phyloP scores from a whole-genome alignment of 2,797 vertebrate species.

The Smutsia temminckii region DNA sequence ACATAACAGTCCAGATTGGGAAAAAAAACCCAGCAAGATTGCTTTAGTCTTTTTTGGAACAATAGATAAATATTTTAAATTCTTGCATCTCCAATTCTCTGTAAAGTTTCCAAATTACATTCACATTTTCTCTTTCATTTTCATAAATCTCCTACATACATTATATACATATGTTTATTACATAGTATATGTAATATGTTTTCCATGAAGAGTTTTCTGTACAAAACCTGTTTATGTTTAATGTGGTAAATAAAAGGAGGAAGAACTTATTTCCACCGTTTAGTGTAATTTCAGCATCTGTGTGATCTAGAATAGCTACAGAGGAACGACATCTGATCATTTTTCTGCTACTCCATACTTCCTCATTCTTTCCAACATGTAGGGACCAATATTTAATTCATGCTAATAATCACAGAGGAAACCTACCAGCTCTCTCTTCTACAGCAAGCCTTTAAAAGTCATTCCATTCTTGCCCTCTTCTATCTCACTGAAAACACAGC shows the following conservation, averaged over 20 bases:
- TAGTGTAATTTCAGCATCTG: not conserved
- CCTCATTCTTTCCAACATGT: not conserved
- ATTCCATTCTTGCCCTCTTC: not conserved
- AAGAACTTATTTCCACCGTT: not conserved
- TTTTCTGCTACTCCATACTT: not conserved
- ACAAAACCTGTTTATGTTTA: not conserved
- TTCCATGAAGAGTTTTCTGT: constrained; percentile 19
- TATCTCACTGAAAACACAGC: not conserved
- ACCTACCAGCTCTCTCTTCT: not conserved
- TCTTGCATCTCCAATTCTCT: not conserved
- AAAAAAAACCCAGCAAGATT: not conserved
- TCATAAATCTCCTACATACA: not conserved
- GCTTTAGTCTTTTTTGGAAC: constrained; percentile 10
- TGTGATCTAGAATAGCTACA: not conserved
- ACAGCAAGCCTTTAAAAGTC: not conserved
- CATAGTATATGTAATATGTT: not conserved
- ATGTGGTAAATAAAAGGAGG: not conserved
- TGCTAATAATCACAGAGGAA: not conserved
- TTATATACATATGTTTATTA: not conserved
- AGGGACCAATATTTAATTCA: not conserved
- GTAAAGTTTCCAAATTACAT: constrained; percentile 4
- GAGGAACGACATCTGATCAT: not conserved
- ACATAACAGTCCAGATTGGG: not conserved
- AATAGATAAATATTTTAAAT: constrained; percentile 13
- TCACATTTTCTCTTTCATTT: not conserved